phyloP scores from a whole-genome alignment of 2,797 vertebrate species.

The Myotis myotis region DNA sequence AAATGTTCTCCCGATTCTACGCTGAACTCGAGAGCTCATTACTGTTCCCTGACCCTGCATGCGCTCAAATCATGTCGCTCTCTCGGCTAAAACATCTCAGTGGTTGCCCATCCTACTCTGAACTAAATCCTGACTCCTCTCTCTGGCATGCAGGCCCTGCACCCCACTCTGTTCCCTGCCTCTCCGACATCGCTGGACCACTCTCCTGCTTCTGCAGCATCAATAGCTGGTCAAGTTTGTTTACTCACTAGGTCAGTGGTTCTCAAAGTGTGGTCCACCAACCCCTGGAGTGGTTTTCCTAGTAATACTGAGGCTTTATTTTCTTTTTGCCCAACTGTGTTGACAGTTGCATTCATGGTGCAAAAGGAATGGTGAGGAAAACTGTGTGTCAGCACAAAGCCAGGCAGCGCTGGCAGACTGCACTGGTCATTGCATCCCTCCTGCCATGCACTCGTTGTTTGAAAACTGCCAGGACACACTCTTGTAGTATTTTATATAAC shows the following conservation, averaged over 20 bases:
- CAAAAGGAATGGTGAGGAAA: not conserved
- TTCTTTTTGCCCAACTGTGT: not conserved
- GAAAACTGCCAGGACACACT: not conserved
- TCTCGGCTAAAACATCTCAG: not conserved
- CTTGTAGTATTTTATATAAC: not conserved
- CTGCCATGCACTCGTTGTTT: not conserved
- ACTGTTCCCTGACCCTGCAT: no score
- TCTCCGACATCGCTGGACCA: not conserved
- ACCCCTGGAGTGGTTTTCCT: not conserved
- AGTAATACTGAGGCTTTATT: not conserved
- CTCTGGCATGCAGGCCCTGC: not conserved
- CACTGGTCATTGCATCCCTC: fast-evolving
- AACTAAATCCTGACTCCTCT: not conserved
- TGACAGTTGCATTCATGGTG: not conserved
- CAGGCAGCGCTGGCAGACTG: no score
- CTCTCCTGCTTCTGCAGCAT: not conserved
- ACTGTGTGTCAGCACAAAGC: not conserved
- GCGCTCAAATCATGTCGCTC: not conserved
- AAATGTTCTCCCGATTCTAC: not conserved
- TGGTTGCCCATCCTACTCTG: not conserved
- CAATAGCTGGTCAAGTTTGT: no score
- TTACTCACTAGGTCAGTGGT: not conserved
- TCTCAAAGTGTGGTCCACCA: not conserved
- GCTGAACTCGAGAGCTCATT: not conserved
- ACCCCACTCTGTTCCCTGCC: not conserved